phyloP scores from a whole-genome alignment of 2,888 invertebrate species.

The Dynastes hyllus region DNA sequence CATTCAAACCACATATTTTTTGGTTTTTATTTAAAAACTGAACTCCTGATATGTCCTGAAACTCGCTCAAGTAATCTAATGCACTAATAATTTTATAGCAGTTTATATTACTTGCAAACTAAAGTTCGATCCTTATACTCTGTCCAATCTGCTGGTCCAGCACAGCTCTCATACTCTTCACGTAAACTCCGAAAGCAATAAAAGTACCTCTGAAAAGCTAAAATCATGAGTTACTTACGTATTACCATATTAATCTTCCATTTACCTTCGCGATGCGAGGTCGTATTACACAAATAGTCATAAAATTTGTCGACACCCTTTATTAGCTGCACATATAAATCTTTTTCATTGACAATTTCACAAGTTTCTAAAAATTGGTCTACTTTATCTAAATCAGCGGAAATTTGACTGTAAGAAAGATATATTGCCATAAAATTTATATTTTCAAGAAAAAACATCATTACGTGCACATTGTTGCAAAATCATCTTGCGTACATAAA shows the following conservation, averaged over 20 bases:
- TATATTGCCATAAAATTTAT: neutral
- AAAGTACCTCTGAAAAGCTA: slow-evolving; percentile 66
- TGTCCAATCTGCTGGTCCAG: slow-evolving; percentile 74
- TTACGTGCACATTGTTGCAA: slow-evolving; percentile 68
- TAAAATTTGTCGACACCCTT: slow-evolving; percentile 70
- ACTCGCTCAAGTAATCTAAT: slow-evolving; percentile 47
- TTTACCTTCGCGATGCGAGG: slow-evolving; percentile 44
- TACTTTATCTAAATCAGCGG: slow-evolving; percentile 67
- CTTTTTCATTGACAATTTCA: slow-evolving; percentile 65
- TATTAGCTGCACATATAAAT: slow-evolving; percentile 72
- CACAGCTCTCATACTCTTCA: slow-evolving; percentile 73
- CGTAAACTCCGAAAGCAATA: slow-evolving; percentile 70
- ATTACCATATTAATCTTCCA: neutral
- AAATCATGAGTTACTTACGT: slow-evolving; percentile 46
- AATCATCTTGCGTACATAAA: slow-evolving; percentile 68
- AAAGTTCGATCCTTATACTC: slow-evolving; percentile 69
- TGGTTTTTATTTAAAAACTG: too few species aligned
- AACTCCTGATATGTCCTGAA: slow-evolving; percentile 70
- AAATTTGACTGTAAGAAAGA: slow-evolving; percentile 62
- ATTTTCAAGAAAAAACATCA: neutral
- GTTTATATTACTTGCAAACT: slow-evolving; percentile 69
- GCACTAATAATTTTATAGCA: slow-evolving; percentile 28
- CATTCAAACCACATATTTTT: slow-evolving; percentile 72
- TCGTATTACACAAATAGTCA: slow-evolving; percentile 68
- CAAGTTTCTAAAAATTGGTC: slow-evolving; percentile 69